Evolutionary conservation across 1,140 invertebrate genomes (phyloP), one percentile per base, ranked within the genome.

Genomic region (Conopomorpha cramerella): DNA sequence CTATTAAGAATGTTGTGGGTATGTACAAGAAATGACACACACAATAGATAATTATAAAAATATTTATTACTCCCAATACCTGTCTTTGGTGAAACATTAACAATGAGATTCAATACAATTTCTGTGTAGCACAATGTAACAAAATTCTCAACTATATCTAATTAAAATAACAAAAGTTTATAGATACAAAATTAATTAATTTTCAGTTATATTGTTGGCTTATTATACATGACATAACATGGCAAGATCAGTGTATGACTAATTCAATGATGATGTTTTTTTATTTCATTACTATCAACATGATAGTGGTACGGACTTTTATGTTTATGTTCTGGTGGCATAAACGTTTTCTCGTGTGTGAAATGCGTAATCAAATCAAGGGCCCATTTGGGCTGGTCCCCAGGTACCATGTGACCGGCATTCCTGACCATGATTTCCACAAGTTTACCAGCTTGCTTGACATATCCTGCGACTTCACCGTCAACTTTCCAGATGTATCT

Each of bases 321-420:
- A n/a, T n/a, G n/a, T n/a, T n/a, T n/a, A n/a, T n/a, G n/a, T n/a
- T n/a, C n/a, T n/a, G n/a, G n/a, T n/a, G n/a, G n/a, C n/a, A n/a
- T n/a, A n/a, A n/a, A n/a, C n/a, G n/a, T n/a, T n/a, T n/a, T n/a
- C n/a, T n/a, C n/a, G n/a, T n/a, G n/a, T n/a, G n/a, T n/a, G n/a
- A n/a, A n/a, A n/a, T n/a, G n/a, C n/a, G n/a, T n/a, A n/a, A n/a
- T n/a, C n/a, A n/a, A n/a, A n/a, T n/a, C n/a, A n/a, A n/a, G n/a
- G n/a, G n/a, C n/a, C n/a, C n/a, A 32, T 32, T 80, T 78, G 1
- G 90, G 89, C 54, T 91, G 87, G 74, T 92, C 88, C 7, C 68
- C 58, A 1, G 89, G 88, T 13, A 88, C 82, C 80, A 90, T 87
- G 46, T 92, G 90, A 0, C 90, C 90, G 15, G 87, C 88, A 65